Percentiles rank a stretch among this genome's conserved stretches.
Evolutionary conservation across 23 tunicate genomes (phyloP).

Genomic region (Corella eumyota): DNA sequence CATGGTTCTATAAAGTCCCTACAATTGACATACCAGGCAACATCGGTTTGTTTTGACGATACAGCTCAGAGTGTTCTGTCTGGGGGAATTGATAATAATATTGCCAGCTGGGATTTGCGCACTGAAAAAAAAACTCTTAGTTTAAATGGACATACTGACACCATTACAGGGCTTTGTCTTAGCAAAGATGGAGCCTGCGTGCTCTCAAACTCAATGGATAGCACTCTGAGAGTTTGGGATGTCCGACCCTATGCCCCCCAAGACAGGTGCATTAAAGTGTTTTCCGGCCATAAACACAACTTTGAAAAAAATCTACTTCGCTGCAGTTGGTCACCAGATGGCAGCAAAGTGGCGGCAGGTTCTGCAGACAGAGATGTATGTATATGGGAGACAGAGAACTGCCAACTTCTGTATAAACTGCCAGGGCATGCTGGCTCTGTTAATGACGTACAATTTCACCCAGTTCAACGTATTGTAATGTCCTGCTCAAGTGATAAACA

Average conservation of each 20-base stretch:
- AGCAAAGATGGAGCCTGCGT: slow-evolving; percentile 51
- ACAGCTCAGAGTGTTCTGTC: slow-evolving; percentile 59
- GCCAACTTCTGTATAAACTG: slow-evolving; percentile 63
- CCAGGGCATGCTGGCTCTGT: slow-evolving; percentile 96
- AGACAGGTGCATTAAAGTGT: slow-evolving; percentile 64
- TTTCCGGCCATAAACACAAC: slow-evolving; percentile 72
- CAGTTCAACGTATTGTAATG: slow-evolving; percentile 80
- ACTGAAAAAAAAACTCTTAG: slow-evolving; percentile 36
- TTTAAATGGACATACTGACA: slow-evolving; percentile 76
- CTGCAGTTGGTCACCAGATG: slow-evolving; percentile 97
- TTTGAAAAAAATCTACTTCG: slow-evolving; percentile 86
- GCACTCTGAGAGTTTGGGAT: slow-evolving; percentile 86
- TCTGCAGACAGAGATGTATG: slow-evolving; percentile 85
- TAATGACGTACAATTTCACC: slow-evolving; percentile 93
- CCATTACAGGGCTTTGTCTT: slow-evolving; percentile 67
- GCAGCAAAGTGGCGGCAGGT: slow-evolving; percentile 60
- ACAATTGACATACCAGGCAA: slow-evolving; percentile 72
- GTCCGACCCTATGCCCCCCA: slow-evolving; percentile 81
- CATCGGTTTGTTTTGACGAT: slow-evolving; percentile 76
- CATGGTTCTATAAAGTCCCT: slow-evolving; percentile 54
- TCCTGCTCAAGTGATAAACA: slow-evolving; percentile 90
- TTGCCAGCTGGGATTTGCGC: slow-evolving; percentile 72
- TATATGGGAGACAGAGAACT: slow-evolving; percentile 53
- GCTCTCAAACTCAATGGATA: slow-evolving; percentile 94
- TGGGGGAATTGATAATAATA: slow-evolving; percentile 86